Evolutionary conservation across 2,113 vertebrate genomes (phyloP), one percentile per base, ranked within the genome.

Genomic region (Dicaeum eximium): DNA sequence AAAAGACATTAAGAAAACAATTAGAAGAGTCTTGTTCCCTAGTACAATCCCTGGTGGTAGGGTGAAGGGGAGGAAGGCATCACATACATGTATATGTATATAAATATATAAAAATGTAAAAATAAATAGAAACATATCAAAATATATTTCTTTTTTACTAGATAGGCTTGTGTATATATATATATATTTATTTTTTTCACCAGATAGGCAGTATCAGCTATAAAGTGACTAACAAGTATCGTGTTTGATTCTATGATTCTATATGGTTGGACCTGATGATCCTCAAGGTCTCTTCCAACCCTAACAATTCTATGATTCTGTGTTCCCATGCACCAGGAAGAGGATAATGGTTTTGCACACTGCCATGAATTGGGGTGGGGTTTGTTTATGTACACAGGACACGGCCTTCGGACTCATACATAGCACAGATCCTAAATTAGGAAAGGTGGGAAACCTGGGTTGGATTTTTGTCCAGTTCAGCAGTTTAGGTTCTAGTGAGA

Each of bases 391-490:
- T 6, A 56, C 11, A 24, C 13, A 56, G 14, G 30, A 30, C 10
- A 1, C 0, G 1, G 40, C 54, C 37, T 83, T 37, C 44, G 25
- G 18, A 75, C 21, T 48, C 11, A 4, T 10, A 2, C 0, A 0
- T 4, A 28, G 24, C 31, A 17, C 12, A 66, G 47, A 45, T 15
- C 13, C 57, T 64, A 33, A 33, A 0, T 21, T 5, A 6, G 27
- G 14, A 13, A 31, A 24, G 8, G 11, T 8, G 16, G 14, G 21
- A 84, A 62, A 50, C 23, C 6, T 50, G 40, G 67, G 15, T 21
- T 18, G 4, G 47, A 12, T 33, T 40, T 38, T 11, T 22, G 24
- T 42, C 27, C 23, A 47, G 13, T 44, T 60, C 45, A 44, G 71
- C 54, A 15, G 16, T 18, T 77, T 31, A 31, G 12, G 40, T 91